phyloP scores from a whole-genome alignment of 2,888 invertebrate species.

The Galeruca laticollis region DNA sequence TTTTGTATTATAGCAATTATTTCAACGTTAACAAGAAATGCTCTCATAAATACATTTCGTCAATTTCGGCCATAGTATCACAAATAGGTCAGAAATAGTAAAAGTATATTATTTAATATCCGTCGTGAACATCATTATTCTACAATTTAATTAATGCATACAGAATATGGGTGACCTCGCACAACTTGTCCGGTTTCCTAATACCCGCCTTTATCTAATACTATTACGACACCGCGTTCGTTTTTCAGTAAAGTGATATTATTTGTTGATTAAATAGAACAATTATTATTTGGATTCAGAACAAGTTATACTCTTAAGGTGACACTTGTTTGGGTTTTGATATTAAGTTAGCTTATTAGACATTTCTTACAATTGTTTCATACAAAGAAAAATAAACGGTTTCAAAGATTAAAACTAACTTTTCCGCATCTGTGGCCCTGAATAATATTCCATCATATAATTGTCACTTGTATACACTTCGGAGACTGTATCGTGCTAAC shows the following conservation, averaged over 20 bases:
- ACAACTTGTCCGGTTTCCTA: conserved; percentile 29
- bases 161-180: conserved; percentile 24
- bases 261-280: not conserved
- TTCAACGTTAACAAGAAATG: no score
- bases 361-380: no score
- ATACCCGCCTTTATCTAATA: conserved; percentile 18
- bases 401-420: no score
- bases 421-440: no score
- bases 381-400: no score
- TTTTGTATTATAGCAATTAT: no score
- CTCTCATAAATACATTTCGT: no score
- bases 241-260: not conserved
- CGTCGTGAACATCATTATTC: conserved; percentile 25
- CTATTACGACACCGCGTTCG: conserved; percentile 17
- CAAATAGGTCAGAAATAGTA: not conserved
- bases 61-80: not conserved
- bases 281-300: not conserved
- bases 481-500: no score
- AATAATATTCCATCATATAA: no score
- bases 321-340: no score
- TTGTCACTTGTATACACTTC: no score
- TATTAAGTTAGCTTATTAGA: no score
- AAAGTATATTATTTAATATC: conserved; percentile 7
- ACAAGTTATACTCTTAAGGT: not conserved
- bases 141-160: conserved; percentile 28